Evolutionary conservation across 2,888 invertebrate species (phyloP).

Genomic region (Cyclophora albipunctata): DNA sequence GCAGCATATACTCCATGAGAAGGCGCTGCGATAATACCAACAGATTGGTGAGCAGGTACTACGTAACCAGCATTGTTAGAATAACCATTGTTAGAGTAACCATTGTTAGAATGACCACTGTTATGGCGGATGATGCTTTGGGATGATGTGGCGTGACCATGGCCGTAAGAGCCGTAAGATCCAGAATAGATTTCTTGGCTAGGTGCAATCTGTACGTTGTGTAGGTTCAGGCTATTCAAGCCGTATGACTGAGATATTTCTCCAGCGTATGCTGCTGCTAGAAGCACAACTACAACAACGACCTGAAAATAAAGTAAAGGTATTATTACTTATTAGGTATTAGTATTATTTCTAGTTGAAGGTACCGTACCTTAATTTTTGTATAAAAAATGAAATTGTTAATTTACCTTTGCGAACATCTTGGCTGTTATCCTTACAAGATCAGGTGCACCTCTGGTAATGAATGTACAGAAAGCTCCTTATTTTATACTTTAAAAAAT

Average conservation of each 20-base stretch:
- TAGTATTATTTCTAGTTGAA: no score
- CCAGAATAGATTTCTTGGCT: no score
- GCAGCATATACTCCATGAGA: constrained; percentile 1
- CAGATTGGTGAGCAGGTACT: constrained; percentile 11
- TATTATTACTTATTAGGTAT: background rate
- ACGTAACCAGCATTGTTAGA: no score
- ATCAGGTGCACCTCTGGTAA: constrained; percentile 33
- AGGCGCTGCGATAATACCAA: constrained; percentile 6
- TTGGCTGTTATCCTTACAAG: constrained; percentile 30
- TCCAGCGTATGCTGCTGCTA: constrained; percentile 32
- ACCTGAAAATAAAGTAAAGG: constrained; percentile 24
- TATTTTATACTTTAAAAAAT: constrained; percentile 45
- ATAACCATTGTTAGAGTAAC: no score
- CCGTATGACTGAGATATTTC: constrained; percentile 32
- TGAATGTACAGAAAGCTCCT: constrained; percentile 22
- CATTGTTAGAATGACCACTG: background rate
- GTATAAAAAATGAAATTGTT: constrained; percentile 1
- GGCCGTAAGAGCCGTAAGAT: no score
- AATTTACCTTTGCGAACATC: constrained; percentile 27
- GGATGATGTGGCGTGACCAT: background rate
- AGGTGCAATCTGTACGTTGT: constrained; percentile 18
- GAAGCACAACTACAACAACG: constrained; percentile 19
- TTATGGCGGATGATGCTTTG: constrained; percentile 18
- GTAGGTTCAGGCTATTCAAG: constrained; percentile 35
- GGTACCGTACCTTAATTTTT: background rate